Evolutionary conservation across 2,888 invertebrate genomes (phyloP).

Genomic region (Flexamia atlantica): DNA sequence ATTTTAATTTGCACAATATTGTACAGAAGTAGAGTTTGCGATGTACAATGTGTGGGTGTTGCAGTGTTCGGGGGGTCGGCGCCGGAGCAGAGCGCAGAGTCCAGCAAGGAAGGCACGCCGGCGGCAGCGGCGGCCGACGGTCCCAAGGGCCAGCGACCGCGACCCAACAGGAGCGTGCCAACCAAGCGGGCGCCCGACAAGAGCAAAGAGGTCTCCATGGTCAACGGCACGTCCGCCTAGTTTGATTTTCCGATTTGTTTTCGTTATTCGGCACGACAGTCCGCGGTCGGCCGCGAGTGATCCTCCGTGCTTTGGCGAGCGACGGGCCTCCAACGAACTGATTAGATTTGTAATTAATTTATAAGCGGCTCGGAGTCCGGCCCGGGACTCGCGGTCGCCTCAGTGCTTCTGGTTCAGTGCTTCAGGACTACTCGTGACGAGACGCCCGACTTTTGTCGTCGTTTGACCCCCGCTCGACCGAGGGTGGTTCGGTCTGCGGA

Average conservation of each 20-base stretch:
- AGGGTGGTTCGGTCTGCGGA: constrained; percentile 11
- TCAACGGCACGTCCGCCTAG: constrained; percentile 68
- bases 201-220: constrained; percentile 68
- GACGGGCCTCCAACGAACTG: constrained; percentile 46
- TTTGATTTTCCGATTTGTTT: constrained; percentile 51
- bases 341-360: constrained; percentile 52
- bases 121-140: constrained; percentile 64
- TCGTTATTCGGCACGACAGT: constrained; percentile 60
- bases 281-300: constrained; percentile 45
- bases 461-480: constrained; percentile 38
- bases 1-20: too few relatives aligned
- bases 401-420: constrained; percentile 47
- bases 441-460: constrained; percentile 54
- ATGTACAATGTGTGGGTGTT: constrained; percentile 9
- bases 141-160: constrained; percentile 66
- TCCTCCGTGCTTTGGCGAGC: background rate
- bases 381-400: background rate
- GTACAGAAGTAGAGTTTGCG: too few relatives aligned
- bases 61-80: constrained; percentile 59
- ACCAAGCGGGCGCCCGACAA: constrained; percentile 65
- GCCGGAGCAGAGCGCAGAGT: constrained; percentile 55
- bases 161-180: constrained; percentile 50
- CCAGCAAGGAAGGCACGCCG: constrained; percentile 63
- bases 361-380: constrained; percentile 46
- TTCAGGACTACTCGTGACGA: constrained; percentile 31